These are phyloP conservation scores for Pristionchus entomophagus DNA, from an alignment of 2,888 invertebrate genomes.

Conservation along the genomic window DNA sequence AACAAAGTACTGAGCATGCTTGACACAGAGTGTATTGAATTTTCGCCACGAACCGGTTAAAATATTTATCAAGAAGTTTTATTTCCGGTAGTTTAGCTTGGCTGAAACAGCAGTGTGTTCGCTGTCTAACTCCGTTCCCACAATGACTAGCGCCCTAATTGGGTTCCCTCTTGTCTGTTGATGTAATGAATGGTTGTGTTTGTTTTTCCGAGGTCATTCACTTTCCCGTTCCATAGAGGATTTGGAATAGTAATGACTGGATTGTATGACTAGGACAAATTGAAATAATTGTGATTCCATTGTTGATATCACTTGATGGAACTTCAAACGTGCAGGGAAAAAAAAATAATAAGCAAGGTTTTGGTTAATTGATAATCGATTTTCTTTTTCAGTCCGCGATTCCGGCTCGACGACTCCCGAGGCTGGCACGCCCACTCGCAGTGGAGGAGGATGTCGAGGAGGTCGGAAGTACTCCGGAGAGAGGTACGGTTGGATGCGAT, in stretches of 20 bases:
- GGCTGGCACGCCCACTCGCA: conserved; percentile 51
- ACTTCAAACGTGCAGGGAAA: not conserved
- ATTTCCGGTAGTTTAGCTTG: too few relatives aligned
- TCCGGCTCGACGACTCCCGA: conserved; percentile 66
- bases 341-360: not conserved
- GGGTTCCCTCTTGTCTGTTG: conserved; percentile 7
- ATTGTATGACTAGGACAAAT: too few relatives aligned
- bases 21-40: too few relatives aligned
- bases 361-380: too few relatives aligned
- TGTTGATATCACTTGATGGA: not conserved
- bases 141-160: not conserved
- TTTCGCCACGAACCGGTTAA: too few relatives aligned
- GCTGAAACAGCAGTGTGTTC: too few relatives aligned
- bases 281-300: not conserved
- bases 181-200: not conserved
- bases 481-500: not conserved
- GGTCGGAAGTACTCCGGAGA: conserved; percentile 31
- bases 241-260: too few relatives aligned
- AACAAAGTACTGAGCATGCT: too few relatives aligned
- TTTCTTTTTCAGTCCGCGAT: conserved; percentile 52
- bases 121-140: too few relatives aligned
- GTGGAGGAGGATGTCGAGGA: not conserved
- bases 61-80: too few relatives aligned
- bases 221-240: not conserved
- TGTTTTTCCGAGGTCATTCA: not conserved